A percentile compares a stretch with the other conserved stretches of the same genome.
Conservation (phyloP, 1,140 invertebrate species). For the Prorops nasuta region DNA sequence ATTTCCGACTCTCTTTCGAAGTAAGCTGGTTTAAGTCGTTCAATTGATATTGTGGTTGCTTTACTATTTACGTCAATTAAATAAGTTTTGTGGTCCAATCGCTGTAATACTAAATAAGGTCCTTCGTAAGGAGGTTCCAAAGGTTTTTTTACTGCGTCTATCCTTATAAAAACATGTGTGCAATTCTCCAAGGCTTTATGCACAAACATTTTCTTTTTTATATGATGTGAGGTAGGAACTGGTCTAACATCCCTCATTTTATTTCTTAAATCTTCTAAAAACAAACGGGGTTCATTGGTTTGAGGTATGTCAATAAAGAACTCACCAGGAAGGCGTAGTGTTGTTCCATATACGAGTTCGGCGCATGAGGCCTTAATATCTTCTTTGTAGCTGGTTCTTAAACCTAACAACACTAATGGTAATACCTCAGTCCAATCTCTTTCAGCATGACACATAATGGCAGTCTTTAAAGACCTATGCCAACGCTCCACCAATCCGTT, state of each 20-base stretch:
- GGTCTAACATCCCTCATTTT: background rate
- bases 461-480: constrained; percentile 25
- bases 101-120: background rate
- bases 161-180: background rate
- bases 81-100: background rate
- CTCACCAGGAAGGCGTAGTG: constrained; percentile 30
- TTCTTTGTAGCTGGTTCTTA: background rate
- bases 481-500: constrained; percentile 31
- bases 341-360: constrained; percentile 24
- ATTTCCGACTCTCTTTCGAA: no score
- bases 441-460: constrained; percentile 12
- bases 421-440: background rate
- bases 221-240: background rate
- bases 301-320: constrained; percentile 4
- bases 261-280: background rate
- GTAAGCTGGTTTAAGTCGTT: background rate
- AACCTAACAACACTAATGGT: background rate
- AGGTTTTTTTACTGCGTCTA: background rate
- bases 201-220: background rate
- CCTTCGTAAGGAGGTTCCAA: background rate
- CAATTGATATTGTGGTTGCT: background rate
- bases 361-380: constrained; percentile 6
- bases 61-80: background rate
- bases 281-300: background rate
- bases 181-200: background rate